Evolutionary conservation across 2,797 vertebrate species (phyloP).

Genomic region (Crax fasciolata): DNA sequence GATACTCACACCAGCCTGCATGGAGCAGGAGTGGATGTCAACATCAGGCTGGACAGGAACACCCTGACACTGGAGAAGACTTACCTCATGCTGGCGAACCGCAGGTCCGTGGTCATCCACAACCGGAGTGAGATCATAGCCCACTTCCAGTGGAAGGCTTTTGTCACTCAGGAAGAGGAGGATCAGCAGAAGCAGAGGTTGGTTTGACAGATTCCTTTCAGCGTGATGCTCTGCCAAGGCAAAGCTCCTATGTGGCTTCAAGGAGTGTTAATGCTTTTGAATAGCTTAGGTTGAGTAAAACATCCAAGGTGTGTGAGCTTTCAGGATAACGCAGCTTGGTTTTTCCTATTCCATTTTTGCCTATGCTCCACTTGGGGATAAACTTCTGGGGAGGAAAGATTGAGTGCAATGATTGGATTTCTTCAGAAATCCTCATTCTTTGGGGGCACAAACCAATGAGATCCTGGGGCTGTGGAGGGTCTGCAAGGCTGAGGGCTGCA

Average conservation of each 20-base stretch:
- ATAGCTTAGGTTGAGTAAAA: background rate
- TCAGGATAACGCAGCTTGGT: background rate
- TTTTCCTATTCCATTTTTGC: background rate
- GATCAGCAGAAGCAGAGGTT: slow-evolving; percentile 82
- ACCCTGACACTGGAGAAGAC: slow-evolving; percentile 85
- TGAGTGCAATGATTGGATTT: background rate
- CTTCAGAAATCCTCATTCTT: background rate
- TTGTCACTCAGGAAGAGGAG: slow-evolving; percentile 83
- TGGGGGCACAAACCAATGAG: background rate
- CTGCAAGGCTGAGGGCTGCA: background rate
- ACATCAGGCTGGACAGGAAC: slow-evolving; percentile 85
- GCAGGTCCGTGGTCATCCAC: slow-evolving; percentile 81
- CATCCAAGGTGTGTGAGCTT: background rate
- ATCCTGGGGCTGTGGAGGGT: background rate
- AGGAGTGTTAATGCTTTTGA: background rate
- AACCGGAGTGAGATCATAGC: slow-evolving; percentile 87
- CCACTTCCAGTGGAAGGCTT: slow-evolving; percentile 88
- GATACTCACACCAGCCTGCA: slow-evolving; percentile 83
- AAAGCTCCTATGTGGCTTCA: accelerated
- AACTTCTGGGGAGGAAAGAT: background rate
- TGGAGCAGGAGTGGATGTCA: slow-evolving; percentile 86
- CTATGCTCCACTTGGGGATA: background rate
- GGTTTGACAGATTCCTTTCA: background rate
- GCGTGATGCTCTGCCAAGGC: no score
- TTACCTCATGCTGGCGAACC: slow-evolving; percentile 84